Evolutionary conservation across 2,888 invertebrate species (phyloP), one percentile per base, ranked within the genome.

Genomic region (Crepidodera aurea): DNA sequence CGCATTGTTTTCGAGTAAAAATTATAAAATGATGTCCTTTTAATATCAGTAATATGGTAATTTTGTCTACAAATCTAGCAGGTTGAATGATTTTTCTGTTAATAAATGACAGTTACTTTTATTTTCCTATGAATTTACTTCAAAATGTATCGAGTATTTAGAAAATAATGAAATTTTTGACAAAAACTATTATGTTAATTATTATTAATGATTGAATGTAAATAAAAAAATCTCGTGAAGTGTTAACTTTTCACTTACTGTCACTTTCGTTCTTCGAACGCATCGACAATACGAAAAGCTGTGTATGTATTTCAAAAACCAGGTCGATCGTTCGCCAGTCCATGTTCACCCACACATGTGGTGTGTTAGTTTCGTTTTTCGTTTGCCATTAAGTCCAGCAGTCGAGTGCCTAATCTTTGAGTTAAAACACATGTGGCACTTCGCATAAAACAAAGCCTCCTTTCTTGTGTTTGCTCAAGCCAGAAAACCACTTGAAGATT

Each of bases 341-440:
- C 18, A 8, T 6, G 16, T 64, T 71, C 67, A 66, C 66, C 67
- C 67, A 67, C 72, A 72, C 72, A 72, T 71, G 71, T 72, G 71
- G 67, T 65, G 62, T 64, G 61, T 63, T 61, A 16, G 40, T 34
- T 40, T 40, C 40, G 40, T 40, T 65, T 68, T 69, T 69, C 62
- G 64, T 67, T 69, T 64, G 72, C 71, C 69, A 72, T 73, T 72
- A 71, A 59, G 70, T 67, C 70, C 67, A 60, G 66, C 67, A 69
- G 69, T 71, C 69, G 70, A 71, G 70, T 71, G 68, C 71, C 71
- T 73, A 72, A 73, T 73, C 73, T 73, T 60, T 71, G 73, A 73
- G 71, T 69, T 64, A 70, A 73, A 72, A 69, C 73, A 73, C 72
- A 73, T 73, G 73, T 71, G 66, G 67, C 68, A 65, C 69, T 69